Base-by-base conservation (phyloP, 2,797 vertebrate species). In the Nannoperca obscura region DNA sequence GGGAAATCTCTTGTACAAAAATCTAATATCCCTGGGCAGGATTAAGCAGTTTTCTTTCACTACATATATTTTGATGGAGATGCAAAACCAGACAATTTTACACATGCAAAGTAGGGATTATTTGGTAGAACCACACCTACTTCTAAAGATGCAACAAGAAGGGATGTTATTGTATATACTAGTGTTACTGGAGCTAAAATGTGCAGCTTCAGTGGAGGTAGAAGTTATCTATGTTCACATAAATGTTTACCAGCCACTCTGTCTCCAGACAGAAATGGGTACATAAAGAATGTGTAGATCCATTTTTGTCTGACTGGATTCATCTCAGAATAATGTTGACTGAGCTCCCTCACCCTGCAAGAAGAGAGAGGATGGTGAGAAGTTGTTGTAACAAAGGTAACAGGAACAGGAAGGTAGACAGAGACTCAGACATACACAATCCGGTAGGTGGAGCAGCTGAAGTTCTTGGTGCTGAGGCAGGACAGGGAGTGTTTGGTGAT, bases 241-340 rank as follows among this genome's bases (percentile, higher is more conserved):
- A 27, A 53, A 63, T n/a, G 27, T 3, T 78, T 89, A 96, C 95
- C 95, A 10, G 80, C 61, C 8, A 92, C 73, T 52, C 81, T 49
- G 27, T 91, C 77, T 83, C 90, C 83, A 19, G 95, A 95, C 67
- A 96, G 92, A 84, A 95, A 96, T 1, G 95, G 95, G 61, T 94
- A 93, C 92, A 96, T 95, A 42, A 96, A 96, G 86, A 94, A 94
- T 0, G 78, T 91, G 63, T 95, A 96, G 90, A 95, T 94, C 95
- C 95, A 95, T 76, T 89, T 88, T 76, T 94, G 94, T 71, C 88
- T 81, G 46, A 64, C 74, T 17, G 90, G 82, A 64, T 93, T 82
- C 91, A 95, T 90, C 72, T 92, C 85, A 59, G 92, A 94, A 74
- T 90, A 95, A 72, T 94, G 70, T 7, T 80, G 66, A 72, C 94